Percentiles rank a stretch among this genome's conserved stretches.
Evolutionary conservation across 2,888 invertebrate species (phyloP).

Genomic region (Sepiola atlantica): DNA sequence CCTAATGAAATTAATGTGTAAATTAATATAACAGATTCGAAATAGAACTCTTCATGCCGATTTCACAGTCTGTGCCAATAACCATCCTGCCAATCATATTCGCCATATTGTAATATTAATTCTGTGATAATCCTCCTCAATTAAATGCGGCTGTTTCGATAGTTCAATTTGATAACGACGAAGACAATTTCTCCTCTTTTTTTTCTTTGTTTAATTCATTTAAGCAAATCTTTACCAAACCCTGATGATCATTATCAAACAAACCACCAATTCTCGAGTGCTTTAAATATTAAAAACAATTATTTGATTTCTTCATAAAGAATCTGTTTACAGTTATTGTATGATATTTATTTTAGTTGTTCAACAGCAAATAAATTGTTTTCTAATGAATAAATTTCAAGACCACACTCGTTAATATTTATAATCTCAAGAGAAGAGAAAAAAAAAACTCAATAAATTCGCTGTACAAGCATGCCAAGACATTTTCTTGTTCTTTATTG

Average conservation of each 20-base stretch:
- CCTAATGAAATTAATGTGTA: too few species aligned
- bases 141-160: too few species aligned
- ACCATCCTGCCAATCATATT: too few species aligned
- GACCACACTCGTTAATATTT: neutral
- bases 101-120: too few species aligned
- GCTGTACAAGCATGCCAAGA: neutral
- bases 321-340: neutral
- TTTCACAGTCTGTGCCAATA: too few species aligned
- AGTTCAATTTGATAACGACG: too few species aligned
- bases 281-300: neutral
- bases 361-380: neutral
- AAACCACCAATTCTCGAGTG: neutral
- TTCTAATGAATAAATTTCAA: slow-evolving; percentile 32
- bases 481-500: neutral
- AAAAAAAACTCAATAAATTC: neutral
- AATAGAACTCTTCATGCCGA: too few species aligned
- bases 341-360: neutral
- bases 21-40: too few species aligned
- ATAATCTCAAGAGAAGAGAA: neutral
- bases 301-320: neutral
- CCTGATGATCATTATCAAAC: neutral
- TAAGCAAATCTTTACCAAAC: too few species aligned
- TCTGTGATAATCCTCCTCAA: too few species aligned
- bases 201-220: too few species aligned
- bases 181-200: too few species aligned